Evolutionary conservation across 2,888 invertebrate species (phyloP).

Genomic region (Agrochola macilenta): DNA sequence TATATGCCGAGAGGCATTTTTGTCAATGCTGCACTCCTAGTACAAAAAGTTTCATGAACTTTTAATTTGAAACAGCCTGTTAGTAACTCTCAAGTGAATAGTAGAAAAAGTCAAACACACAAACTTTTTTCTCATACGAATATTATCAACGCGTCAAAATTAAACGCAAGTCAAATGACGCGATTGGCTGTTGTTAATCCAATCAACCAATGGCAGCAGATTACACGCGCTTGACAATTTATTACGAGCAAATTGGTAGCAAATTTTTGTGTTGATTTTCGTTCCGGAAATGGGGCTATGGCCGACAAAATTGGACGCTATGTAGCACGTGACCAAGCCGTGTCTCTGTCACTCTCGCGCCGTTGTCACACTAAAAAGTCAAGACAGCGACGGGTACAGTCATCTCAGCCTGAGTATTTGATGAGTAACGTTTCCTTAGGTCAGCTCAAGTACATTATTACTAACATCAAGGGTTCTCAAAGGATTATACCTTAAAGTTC

Average conservation of each 20-base stretch:
- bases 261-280: neutral
- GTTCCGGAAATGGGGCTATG: no score
- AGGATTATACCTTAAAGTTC: neutral
- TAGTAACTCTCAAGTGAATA: neutral
- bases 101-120: neutral
- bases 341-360: neutral
- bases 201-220: no score
- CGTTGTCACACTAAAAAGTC: neutral
- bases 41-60: neutral
- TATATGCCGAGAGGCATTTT: conserved; percentile 95
- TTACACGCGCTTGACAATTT: neutral
- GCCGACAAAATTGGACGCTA: no score
- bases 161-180: neutral
- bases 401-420: neutral
- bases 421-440: neutral
- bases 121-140: neutral
- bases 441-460: neutral
- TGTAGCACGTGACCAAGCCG: neutral
- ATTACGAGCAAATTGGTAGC: no score
- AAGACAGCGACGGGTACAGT: neutral
- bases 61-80: neutral
- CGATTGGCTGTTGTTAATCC: neutral
- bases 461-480: neutral
- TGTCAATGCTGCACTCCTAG: conserved; percentile 92
- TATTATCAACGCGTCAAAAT: neutral